Conservation (phyloP, 2,797 vertebrate genomes). For the Anas capensis region DNA sequence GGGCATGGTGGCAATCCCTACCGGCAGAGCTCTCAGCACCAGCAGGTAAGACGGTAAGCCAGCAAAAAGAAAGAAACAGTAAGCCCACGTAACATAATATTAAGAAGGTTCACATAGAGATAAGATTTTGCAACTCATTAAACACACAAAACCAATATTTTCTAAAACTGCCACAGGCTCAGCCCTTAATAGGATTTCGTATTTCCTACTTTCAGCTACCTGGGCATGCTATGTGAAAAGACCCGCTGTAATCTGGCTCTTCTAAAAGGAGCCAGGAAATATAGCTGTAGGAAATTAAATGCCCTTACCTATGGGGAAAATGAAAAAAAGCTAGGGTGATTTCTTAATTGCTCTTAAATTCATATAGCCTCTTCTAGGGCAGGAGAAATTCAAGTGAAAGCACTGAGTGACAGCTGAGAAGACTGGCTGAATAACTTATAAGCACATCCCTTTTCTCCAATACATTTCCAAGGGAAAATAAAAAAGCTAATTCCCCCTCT, state of each 20-base stretch:
- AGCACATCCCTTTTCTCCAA: neutral
- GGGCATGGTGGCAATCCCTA: neutral
- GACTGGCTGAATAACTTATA: neutral
- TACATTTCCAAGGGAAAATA: neutral
- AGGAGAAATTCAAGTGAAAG: neutral
- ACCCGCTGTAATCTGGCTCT: neutral
- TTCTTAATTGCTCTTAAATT: neutral
- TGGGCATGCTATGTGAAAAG: neutral
- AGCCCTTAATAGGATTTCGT: neutral
- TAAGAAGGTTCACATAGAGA: neutral
- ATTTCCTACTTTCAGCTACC: neutral
- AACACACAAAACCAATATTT: neutral
- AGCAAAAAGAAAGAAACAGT: neutral
- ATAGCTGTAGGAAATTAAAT: neutral
- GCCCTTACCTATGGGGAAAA: neutral
- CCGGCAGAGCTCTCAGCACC: rapidly evolving
- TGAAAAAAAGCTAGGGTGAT: neutral
- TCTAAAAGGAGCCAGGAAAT: neutral
- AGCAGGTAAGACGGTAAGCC: rapidly evolving
- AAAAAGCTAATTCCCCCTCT: neutral
- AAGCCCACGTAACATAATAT: rapidly evolving
- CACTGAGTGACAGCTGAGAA: neutral
- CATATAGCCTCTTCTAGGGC: neutral
- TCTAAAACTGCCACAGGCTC: rapidly evolving
- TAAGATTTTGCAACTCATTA: neutral